Evolutionary conservation across 1,140 invertebrate species (phyloP), one percentile per base, ranked within the genome.

Genomic region (Drosophila sp.): DNA sequence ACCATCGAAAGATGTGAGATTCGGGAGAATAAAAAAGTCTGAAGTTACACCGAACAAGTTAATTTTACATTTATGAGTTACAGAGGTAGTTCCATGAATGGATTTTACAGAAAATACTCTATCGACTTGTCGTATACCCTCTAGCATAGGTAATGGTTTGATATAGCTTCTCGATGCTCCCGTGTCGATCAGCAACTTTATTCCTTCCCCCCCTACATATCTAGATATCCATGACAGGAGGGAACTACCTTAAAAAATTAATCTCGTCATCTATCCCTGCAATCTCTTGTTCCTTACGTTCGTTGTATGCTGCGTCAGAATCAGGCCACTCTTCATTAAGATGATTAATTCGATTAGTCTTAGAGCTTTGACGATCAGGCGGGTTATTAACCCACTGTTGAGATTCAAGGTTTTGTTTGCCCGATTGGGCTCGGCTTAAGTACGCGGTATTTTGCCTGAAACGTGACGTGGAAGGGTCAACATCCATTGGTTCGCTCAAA

Each of bases 401-500:
- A 38, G 10, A 3, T 11, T 38, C 10, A 38, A 3, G 10, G 10
- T 38, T 4, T 17, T 17, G 41, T 17, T n/a, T 44, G n/a, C 41
- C n/a, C n/a, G 41, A 44, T 44, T 44, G 41, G 17, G n/a, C 41
- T 44, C 41, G 41, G 1, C 17, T 17, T 44, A 6, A 6, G 4
- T 44, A 17, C 41, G 41, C 17, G 41, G 41, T 44, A n/a, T 44
- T 35, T 44, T 44, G 41, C 17, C 17, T 44, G 17, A 44, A 44
- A 44, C n/a, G 41, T 4, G 41, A 17, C n/a, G 2, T 44, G 6
- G 41, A 44, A 44, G 41, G n/a, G 41, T 44, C 41, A 44, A 44
- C 11, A 44, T 44, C 41, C 41, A 44, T 44, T 17, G 41, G 41
- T 44, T 44, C 41, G n/a, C 41, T n/a, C 41, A 44, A 44, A 44